Percentiles rank a stretch among this genome's conserved stretches.
phyloP scores from a whole-genome alignment of 2,797 vertebrate species.

The Gymnoscopelus microlampas region DNA sequence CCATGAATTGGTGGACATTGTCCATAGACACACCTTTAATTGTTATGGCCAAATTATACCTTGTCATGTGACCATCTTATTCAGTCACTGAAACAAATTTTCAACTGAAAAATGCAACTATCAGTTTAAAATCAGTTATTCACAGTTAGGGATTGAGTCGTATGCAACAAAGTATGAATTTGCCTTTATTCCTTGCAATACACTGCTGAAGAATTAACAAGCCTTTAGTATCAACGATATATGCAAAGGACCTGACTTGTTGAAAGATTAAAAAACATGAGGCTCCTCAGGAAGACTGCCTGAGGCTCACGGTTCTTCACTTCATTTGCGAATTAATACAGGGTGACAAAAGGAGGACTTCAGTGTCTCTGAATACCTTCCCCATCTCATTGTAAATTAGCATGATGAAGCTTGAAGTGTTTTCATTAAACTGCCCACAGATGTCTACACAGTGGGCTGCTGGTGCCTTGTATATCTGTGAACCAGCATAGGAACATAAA shows the following conservation, averaged over 20 bases:
- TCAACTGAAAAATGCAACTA: not conserved
- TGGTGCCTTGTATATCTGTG: conserved; percentile 16
- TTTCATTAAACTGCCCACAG: conserved; percentile 38
- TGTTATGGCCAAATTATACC: too few relatives aligned
- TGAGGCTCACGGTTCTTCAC: conserved; percentile 32
- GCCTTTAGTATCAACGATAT: conserved; percentile 59
- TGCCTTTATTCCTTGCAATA: conserved; percentile 29
- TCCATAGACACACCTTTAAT: too few relatives aligned
- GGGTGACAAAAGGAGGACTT: conserved; percentile 54
- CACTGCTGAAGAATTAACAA: conserved; percentile 41
- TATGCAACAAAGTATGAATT: too few relatives aligned
- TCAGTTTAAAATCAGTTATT: not conserved
- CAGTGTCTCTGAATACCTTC: conserved; percentile 37
- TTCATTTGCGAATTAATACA: conserved; percentile 59
- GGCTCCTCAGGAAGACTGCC: conserved; percentile 55
- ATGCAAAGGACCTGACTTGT: conserved; percentile 56
- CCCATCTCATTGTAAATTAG: conserved; percentile 36
- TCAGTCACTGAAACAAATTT: too few relatives aligned
- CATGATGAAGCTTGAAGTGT: conserved; percentile 58
- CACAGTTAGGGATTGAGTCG: too few relatives aligned
- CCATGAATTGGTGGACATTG: too few relatives aligned
- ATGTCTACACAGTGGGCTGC: conserved; percentile 48
- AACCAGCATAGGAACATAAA: not conserved
- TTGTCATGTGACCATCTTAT: too few relatives aligned
- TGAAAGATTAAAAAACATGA: conserved; percentile 53